These are phyloP conservation scores for Pachypsylla venusta DNA, from an alignment of 1,140 invertebrate species.

Conservation along the genomic window DNA sequence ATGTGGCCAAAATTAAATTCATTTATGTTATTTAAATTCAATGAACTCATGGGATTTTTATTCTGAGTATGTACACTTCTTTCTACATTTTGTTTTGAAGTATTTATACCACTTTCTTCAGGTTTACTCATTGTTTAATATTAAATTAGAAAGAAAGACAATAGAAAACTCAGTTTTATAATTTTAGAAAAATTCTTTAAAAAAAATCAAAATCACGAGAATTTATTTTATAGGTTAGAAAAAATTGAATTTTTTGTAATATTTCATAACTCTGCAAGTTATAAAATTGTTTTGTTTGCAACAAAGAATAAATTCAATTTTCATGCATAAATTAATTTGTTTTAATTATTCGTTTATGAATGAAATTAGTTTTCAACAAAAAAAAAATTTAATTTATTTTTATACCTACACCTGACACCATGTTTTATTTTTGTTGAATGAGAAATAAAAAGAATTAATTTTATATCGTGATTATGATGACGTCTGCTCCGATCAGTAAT, in stretches of 20 bases:
- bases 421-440: neutral
- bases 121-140: neutral
- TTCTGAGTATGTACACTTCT: too few species aligned
- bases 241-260: neutral
- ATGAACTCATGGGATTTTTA: neutral
- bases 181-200: neutral
- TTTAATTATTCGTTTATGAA: neutral
- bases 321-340: neutral
- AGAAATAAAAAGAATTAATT: too few species aligned
- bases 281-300: too few species aligned
- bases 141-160: neutral
- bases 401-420: neutral
- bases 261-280: neutral
- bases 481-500: too few species aligned
- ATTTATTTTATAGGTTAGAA: neutral
- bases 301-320: neutral
- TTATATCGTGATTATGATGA: too few species aligned
- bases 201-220: neutral
- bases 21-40: neutral
- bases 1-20: neutral
- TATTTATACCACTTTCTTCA: neutral
- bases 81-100: neutral
- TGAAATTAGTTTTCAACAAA: neutral
- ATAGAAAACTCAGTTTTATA: neutral
- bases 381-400: neutral